Evolutionary conservation across 1,140 invertebrate species (phyloP), one percentile per base, ranked within the genome.

Genomic region (Acromyrmex heyeri): DNA sequence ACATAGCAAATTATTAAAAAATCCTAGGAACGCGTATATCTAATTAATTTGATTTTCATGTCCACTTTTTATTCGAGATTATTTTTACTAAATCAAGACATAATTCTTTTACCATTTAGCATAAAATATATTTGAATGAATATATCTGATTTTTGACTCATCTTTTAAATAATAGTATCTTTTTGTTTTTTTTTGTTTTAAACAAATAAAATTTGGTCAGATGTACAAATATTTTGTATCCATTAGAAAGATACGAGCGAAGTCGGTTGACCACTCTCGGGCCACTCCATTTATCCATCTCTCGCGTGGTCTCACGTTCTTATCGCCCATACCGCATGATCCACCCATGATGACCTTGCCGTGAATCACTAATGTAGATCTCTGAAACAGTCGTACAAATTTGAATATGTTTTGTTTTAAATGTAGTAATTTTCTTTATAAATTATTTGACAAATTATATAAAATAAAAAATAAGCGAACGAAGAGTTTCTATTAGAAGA

Each of bases 261-360:
- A 53, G 1, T 34, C 10, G 27, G 30, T 73, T 73, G 70, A 14
- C 16, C 50, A 73, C 27, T 50, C 50, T 50, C 50, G 38, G 8
- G 8, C 38, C 38, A 44, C 12, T 27, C 62, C 18, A 57, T 87
- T 85, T 86, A 53, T 57, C 79, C 67, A 57, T 76, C 14, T 73
- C 65, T 85, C 73, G 79, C 87, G 73, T 85, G 86, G 85, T 88
- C 86, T 88, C 86, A 78, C 72, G 72, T 85, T 61, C 78, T 88
- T 88, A 88, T 87, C 87, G 79, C 73, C 65, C 67, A 75, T 79
- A 67, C 73, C 16, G 34, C 78, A 53, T 55, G 76, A 86, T 81
- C 85, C 76, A 55, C 34, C 55, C 62, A 86, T 57, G 55, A 53
- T 57, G n/a, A 27, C 38, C 27, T 64, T 50, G 38, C 67, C 61